Base-by-base conservation (phyloP, 2,888 invertebrate species). In the Cybosia mesomella region DNA sequence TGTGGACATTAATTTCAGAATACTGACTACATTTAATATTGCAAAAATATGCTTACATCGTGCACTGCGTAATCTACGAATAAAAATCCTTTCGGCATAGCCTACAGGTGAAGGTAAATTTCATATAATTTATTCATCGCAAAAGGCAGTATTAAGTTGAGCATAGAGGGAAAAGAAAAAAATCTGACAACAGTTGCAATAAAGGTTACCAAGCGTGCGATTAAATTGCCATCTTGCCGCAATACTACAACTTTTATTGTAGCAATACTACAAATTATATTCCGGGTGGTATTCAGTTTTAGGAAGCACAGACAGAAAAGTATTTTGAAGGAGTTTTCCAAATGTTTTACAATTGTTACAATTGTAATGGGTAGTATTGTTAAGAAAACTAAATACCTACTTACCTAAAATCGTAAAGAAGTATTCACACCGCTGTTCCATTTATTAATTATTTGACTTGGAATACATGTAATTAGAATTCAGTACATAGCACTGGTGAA, bases 1-100 rank as follows among this genome's bases (percentile, higher is more conserved):
- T 84, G 86, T 80, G 79, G 74, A 76, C 74, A 65, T 77, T 61
- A 73, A 74, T 43, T 75, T 70, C 53, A 61, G 64, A 72, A 70
- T 54, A 59, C 10, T 21, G 39, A 59, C 28, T 34, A 21, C 54
- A 65, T 39, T 24, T 69, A 64, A 74, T 74, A 32, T 68, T 67
- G 59, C 64, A 59, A 68, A 69, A 62, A 24, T 62, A 57, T 61
- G 62, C 53, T 70, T 68, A 21, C 66, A 64, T 68, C 36, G 60
- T 53, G 74, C 59, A 64, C 58, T 63, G 4, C 55, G n/a, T 34
- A 64, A 66, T 68, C 34, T 36, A 63, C 57, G 58, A 67, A 66
- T n/a, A n/a, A 72, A 39, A 62, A 68, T 58, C 65, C 66, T 66
- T 55, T 68, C 15, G 15, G 49, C 8, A 49, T 49, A n/a, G 18